Evolutionary conservation across 2,888 invertebrate species (phyloP).

Genomic region (Dioctria rufipes): DNA sequence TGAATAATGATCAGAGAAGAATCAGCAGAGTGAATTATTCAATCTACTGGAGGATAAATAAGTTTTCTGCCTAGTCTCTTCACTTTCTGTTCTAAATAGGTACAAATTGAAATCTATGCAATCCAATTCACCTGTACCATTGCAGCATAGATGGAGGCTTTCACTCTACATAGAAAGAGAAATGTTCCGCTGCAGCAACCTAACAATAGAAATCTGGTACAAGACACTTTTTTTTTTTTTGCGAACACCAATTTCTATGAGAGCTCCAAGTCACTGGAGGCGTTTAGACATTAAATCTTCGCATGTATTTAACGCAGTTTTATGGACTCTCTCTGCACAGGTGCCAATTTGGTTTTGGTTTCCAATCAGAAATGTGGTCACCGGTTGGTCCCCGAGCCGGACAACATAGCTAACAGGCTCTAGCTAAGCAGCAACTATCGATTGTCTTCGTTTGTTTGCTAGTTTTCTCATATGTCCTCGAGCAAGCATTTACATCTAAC

Average conservation of each 20-base stretch:
- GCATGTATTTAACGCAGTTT: constrained; percentile 14
- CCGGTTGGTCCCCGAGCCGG: neutral
- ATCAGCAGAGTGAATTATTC: neutral
- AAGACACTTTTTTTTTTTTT: neutral
- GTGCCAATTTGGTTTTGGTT: constrained; percentile 46
- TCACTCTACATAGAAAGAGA: constrained; percentile 5
- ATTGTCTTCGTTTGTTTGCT: constrained; percentile 11
- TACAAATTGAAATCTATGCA: neutral
- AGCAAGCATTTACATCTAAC: neutral
- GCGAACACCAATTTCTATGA: constrained; percentile 1
- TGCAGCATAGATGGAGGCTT: constrained; percentile 23
- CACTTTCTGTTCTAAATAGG: constrained; percentile 7
- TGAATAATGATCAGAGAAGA: neutral
- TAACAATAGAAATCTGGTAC: constrained; percentile 37
- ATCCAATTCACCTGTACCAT: neutral
- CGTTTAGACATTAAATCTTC: constrained; percentile 28
- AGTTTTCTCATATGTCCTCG: neutral
- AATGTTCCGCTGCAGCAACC: neutral
- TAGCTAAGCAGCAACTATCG: neutral
- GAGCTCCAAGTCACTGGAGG: neutral
- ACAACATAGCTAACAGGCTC: neutral
- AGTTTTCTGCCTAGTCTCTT: neutral
- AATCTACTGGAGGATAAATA: too few relatives aligned
- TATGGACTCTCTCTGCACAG: constrained; percentile 35
- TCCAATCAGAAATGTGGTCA: constrained; percentile 31